Evolutionary conservation across 30 jellyfish, hydroid and myxozoan genomes (phyloP).

Genomic region (Turritopsis rubra): DNA sequence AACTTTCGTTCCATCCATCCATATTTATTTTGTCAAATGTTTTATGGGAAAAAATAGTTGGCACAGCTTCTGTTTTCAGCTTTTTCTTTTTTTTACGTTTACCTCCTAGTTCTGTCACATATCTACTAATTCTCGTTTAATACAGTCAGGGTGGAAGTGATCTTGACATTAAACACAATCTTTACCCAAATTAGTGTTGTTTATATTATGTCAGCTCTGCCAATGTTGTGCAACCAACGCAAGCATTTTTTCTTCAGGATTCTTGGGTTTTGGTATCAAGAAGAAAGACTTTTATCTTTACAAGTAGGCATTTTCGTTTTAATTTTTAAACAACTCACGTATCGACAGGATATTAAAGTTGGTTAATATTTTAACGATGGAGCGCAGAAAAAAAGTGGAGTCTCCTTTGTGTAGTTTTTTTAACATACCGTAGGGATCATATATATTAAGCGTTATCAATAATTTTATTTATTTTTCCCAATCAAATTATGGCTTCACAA

Average conservation of each 20-base stretch:
- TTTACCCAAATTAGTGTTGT: background rate
- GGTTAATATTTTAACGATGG: background rate
- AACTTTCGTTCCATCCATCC: background rate
- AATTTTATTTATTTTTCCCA: background rate
- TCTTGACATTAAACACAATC: background rate
- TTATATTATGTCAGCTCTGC: background rate
- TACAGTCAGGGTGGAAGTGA: slow-evolving; percentile 9
- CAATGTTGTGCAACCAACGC: slow-evolving; percentile 6
- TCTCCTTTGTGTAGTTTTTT: background rate
- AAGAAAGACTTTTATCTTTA: background rate
- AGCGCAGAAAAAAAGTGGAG: background rate
- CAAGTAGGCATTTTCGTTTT: slow-evolving; percentile 12
- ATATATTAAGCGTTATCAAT: background rate
- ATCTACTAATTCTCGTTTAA: background rate
- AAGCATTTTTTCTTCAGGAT: background rate
- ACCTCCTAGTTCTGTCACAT: background rate
- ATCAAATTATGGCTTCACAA: background rate
- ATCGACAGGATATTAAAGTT: background rate
- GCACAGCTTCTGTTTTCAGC: slow-evolving; percentile 1
- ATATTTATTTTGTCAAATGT: slow-evolving; percentile 4
- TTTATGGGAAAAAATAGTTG: slow-evolving; percentile 3
- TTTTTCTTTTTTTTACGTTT: background rate
- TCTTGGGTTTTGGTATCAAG: background rate
- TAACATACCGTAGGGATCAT: background rate
- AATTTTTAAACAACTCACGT: background rate